Evolutionary conservation across 2,888 invertebrate species (phyloP), one percentile per base, ranked within the genome.

Genomic region (Ligdia adustata): DNA sequence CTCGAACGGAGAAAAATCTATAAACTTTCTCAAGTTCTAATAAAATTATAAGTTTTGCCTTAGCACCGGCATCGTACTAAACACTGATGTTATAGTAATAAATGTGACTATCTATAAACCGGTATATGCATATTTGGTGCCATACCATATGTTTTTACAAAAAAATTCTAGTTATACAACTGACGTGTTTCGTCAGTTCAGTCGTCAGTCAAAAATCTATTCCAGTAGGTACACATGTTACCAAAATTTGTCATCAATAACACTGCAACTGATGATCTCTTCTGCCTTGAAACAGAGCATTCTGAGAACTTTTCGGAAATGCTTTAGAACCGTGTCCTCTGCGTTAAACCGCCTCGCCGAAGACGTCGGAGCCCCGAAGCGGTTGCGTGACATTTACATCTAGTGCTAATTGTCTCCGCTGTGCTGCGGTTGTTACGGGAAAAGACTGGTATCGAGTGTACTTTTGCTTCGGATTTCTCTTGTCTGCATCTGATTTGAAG

Each of bases 351-450:
- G 41, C 55, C 50, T 47, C 57, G 41, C 55, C 50, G 53, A 58
- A 64, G 54, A 64, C 54, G 52, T 54, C 47, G 47, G 29, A 48
- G 52, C 51, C 57, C 45, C 53, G 62, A 55, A 64, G 55, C 62
- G 66, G 64, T 73, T 75, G 77, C 87, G 87, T 89, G 89, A 83
- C 85, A 85, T 85, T 79, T 73, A 60, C 76, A 69, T 67, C 72
- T 60, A 69, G 70, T 70, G 84, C 83, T 86, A 87, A 85, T 86
- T 77, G 78, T 79, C 68, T 69, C 64, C 60, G 64, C 45, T 46
- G 14, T 13, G 62, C 61, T 69, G 71, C 74, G 73, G 72, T 74
- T 73, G 79, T 80, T 75, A 78, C 72, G 65, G 71, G 66, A 64
- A 67, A 59, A 55, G 69, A 64, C 55, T 57, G 47, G 73, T 73